A percentile compares a stretch with the other conserved stretches of the same genome.
Conservation (phyloP, 2,113 vertebrate genomes). For the Genyomyrus donnyi region DNA sequence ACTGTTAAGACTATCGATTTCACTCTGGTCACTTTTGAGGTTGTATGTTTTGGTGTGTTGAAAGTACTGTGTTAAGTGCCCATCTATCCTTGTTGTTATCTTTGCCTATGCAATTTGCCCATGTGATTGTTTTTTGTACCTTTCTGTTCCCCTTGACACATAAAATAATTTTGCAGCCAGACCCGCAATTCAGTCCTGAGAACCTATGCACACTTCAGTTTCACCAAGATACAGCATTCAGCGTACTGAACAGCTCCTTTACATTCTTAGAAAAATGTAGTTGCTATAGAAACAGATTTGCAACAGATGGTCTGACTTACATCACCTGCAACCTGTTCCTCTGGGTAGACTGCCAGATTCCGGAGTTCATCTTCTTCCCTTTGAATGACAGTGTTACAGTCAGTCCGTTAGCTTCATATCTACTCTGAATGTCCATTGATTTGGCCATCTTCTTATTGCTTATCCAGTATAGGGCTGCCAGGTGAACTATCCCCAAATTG, state of each 20-base stretch:
- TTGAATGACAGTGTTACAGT: neutral
- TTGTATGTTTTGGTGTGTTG: neutral
- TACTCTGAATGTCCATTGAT: neutral
- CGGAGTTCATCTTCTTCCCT: neutral
- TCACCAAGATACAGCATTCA: neutral
- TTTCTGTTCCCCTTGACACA: neutral
- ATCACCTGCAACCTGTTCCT: constrained; percentile 5
- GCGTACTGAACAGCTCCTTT: neutral
- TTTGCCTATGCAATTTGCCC: neutral
- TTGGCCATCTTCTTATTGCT: neutral
- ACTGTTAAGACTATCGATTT: neutral
- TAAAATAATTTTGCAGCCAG: neutral
- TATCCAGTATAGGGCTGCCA: neutral
- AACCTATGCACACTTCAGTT: neutral
- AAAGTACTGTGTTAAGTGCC: neutral
- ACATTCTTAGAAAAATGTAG: constrained; percentile 2
- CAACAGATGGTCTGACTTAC: constrained; percentile 3
- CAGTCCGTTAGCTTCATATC: neutral
- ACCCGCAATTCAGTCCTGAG: neutral
- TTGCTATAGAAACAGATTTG: constrained; percentile 12
- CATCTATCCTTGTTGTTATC: neutral
- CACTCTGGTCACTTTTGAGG: neutral
- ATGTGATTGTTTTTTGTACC: neutral
- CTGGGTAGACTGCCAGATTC: neutral
- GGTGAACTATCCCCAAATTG: neutral